phyloP scores from a whole-genome alignment of 2,888 invertebrate species.

The Frankliniella fusca region DNA sequence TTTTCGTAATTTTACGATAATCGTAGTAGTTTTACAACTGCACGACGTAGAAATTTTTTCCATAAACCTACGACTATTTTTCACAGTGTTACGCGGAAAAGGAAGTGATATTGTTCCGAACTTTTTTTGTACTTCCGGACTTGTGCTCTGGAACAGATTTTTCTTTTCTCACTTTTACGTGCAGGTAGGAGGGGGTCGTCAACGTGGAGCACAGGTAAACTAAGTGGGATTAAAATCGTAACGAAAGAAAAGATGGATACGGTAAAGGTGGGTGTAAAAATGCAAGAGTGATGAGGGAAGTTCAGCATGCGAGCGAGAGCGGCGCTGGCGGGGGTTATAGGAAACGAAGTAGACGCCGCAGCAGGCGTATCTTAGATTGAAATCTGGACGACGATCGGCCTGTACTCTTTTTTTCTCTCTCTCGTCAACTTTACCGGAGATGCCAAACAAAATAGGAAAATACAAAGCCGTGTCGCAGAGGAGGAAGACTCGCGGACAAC shows the following conservation, averaged over 20 bases:
- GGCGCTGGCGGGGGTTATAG: neutral
- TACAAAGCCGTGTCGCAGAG: neutral
- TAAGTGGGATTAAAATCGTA: constrained; percentile 2
- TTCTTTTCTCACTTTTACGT: neutral
- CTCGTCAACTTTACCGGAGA: neutral
- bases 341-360: neutral
- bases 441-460: neutral
- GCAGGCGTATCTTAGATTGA: neutral
- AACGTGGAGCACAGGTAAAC: neutral
- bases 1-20: no score
- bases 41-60: no score
- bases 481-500: no score
- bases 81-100: no score
- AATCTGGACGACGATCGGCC: neutral
- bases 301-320: neutral
- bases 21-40: no score
- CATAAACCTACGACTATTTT: no score
- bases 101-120: no score
- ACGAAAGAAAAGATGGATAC: neutral
- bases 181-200: neutral
- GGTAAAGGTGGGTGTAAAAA: neutral
- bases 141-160: neutral
- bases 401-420: neutral
- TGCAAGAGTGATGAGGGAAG: neutral
- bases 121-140: neutral